Base-by-base conservation (phyloP, 2,888 invertebrate genomes). In the Drosophila neotestacea region DNA sequence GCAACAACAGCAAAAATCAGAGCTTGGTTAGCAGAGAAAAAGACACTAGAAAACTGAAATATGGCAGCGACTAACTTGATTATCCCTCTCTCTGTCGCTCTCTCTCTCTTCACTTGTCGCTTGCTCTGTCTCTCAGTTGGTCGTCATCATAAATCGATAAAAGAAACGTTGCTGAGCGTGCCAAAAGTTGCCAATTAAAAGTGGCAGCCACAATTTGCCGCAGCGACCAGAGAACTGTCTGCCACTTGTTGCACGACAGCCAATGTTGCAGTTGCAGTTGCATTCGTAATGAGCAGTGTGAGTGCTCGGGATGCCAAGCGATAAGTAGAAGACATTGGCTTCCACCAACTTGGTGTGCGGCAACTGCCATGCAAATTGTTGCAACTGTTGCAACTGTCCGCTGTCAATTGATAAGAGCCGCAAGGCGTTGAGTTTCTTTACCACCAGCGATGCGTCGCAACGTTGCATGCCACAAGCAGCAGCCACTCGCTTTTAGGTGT, bases 101-200 rank as follows among this genome's bases (percentile, higher is more conserved):
- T 36, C 6, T 9, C 36, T 48, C 5, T 22, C 11, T 30, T 16
- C 22, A 16, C 28, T 44, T 13, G 13, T 32, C n/a, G 36, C 38
- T 30, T 11, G 0, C 16, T 27, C 44, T 28, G 27, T 6, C n/a
- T 16, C 16, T 38, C 6, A 11, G 47, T 27, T 46, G 32, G 67
- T 75, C 76, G 72, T 73, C 77, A 77, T 77, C 73, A 77, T 77
- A 74, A 81, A 79, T 79, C 86, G 81, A 81, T 74, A 79, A 71
- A 50, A 67, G 65, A 70, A 80, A 73, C 58, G 68, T 58, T 65
- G 70, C 60, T 55, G 70, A 80, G 78, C 77, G 75, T 82, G 80
- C 80, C 80, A 78, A 85, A 80, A 80, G 80, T 80, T 80, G 74
- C 83, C 83, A 84, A 84, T 83, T 83, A 83, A 81, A 85, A 72